Base-by-base conservation (phyloP, 2,113 vertebrate genomes). In the Rhombomys opimus region DNA sequence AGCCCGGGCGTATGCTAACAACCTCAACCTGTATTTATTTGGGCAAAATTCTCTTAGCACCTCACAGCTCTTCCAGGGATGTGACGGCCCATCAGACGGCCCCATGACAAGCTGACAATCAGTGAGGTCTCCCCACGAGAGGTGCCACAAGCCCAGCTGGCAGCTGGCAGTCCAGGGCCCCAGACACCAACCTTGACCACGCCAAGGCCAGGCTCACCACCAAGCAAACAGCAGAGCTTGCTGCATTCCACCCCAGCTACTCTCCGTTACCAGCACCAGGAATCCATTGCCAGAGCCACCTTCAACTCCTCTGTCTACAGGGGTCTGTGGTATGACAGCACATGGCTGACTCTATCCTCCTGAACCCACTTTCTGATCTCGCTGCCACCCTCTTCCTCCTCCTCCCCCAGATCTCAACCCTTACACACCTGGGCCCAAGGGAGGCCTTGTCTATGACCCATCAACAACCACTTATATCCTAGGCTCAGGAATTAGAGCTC, bases 41-140 rank as follows among this genome's bases (percentile, higher is more conserved):
- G 12, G n/a, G 63, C 85, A 13, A 1, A 38, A 68, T n/a, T 75
- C 46, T 50, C 65, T 35, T 23, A 13, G 57, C 1, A 11, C 35
- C 67, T 89, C 12, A 10, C 32, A 35, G 90, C 57, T 80, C 68
- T 65, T 89, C 18, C 4, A 3, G 22, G 46, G 23, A 59, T 0
- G 0, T 32, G 85, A 18, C 0, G 0, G 52, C 13, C 15, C 22
- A 4, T 25, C 4, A 0, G 14, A 41, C 38, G 0, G 75, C 15
- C 54, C 23, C 18, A 17, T 0, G 38, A 72, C 41, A 63, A 68
- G 78, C 20, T 27, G 65, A 46, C 1, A 2, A 50, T 38, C 94
- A 65, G 65, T 14, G 30, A 11, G 70, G 70, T 6, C 70, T 73
- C 15, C 25, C 52, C 1, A 57, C 6, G 35, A 12, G 7, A 54